A percentile compares a stretch with the other conserved stretches of the same genome.
These are phyloP conservation scores for Neomorphus geoffroyi DNA, from an alignment of 2,797 vertebrate genomes.

Conservation along the genomic window DNA sequence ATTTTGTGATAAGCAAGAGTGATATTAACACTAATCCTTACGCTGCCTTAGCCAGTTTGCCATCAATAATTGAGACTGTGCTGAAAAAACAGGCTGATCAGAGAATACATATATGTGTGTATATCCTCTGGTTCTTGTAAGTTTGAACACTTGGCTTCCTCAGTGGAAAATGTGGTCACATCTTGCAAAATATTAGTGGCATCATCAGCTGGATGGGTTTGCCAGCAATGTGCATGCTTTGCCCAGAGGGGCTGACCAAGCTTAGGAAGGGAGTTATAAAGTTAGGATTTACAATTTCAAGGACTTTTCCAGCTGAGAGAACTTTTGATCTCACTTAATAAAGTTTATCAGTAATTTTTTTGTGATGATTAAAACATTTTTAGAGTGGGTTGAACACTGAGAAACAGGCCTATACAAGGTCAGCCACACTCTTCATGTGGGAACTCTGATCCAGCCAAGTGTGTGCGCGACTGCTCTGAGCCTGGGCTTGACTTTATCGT, in stretches of 20 bases:
- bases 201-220: not conserved
- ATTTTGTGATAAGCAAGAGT: not conserved
- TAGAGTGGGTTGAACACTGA: accelerated
- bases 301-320: not conserved
- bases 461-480: not conserved
- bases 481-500: not conserved
- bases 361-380: not conserved
- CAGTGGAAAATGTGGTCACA: not conserved
- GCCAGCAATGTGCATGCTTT: not conserved
- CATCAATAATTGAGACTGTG: not conserved
- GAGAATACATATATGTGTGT: not conserved
- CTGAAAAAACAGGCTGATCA: not conserved
- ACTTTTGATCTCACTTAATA: not conserved
- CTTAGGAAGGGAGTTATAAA: not conserved
- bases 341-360: not conserved
- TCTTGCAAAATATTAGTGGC: not conserved
- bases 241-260: not conserved
- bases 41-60: not conserved
- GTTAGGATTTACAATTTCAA: not conserved
- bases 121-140: not conserved
- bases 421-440: not conserved
- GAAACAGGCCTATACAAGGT: not conserved
- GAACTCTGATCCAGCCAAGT: not conserved
- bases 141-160: not conserved
- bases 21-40: not conserved